Conservation (phyloP, 2,888 invertebrate genomes). For the Oligia strigilis region DNA sequence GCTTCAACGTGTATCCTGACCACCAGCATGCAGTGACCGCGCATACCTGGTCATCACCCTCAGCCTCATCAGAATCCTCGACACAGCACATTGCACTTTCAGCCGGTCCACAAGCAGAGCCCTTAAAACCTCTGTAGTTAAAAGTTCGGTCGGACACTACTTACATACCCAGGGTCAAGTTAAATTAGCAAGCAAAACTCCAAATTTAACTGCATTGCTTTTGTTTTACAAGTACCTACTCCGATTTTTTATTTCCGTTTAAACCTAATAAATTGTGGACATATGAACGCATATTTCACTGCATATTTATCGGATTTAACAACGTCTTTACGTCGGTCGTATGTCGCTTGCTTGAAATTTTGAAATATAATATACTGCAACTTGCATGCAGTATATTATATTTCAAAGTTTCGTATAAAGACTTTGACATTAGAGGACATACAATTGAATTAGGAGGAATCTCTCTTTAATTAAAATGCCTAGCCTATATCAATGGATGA, state of each 20-base stretch:
- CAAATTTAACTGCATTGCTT: neutral
- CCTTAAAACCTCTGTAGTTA: neutral
- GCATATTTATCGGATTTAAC: neutral
- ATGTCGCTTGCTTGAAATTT: neutral
- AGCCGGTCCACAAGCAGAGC: neutral
- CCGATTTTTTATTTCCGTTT: neutral
- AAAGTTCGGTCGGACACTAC: too few species aligned
- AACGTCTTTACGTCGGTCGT: neutral
- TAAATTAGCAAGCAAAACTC: too few species aligned
- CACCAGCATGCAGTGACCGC: too few species aligned
- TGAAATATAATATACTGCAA: neutral
- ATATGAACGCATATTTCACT: neutral
- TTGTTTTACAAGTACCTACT: neutral
- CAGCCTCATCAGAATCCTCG: neutral
- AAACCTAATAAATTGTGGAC: neutral
- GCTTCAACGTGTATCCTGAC: too few species aligned
- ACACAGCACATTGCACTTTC: neutral
- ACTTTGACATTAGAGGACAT: neutral
- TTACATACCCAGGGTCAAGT: too few species aligned
- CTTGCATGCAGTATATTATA: neutral
- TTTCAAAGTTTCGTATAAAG: neutral
- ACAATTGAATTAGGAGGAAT: too few species aligned
- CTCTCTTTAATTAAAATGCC: neutral
- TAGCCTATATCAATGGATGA: neutral
- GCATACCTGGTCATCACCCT: too few species aligned